Conservation (phyloP, 2,888 invertebrate genomes). For the Dryobotodes eremita region DNA sequence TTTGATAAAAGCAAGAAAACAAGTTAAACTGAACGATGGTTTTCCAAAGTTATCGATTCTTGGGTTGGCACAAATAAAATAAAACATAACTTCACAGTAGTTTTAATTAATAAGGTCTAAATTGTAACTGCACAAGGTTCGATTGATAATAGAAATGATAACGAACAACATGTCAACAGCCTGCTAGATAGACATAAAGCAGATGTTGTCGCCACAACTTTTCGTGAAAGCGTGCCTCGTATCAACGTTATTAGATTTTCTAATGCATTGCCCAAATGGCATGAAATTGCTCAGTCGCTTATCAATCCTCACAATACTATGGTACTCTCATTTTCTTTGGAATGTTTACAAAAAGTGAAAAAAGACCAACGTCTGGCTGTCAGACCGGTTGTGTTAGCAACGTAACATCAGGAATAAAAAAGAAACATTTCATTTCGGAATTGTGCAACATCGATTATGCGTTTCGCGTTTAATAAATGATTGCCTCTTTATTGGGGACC, state of each 20-base stretch:
- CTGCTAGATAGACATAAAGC: slow-evolving; percentile 13
- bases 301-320: slow-evolving; percentile 72
- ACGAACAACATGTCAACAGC: slow-evolving; percentile 7
- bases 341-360: slow-evolving; percentile 73
- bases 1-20: background rate
- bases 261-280: slow-evolving; percentile 74
- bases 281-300: slow-evolving; percentile 76
- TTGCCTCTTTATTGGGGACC: slow-evolving; percentile 55
- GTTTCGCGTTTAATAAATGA: slow-evolving; percentile 64
- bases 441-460: slow-evolving; percentile 73
- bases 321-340: slow-evolving; percentile 79
- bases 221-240: slow-evolving; percentile 76
- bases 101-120: background rate
- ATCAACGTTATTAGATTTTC: slow-evolving; percentile 70
- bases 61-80: slow-evolving; percentile 1
- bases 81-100: background rate
- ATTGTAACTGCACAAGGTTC: background rate
- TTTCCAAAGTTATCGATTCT: background rate
- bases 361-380: slow-evolving; percentile 50
- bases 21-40: background rate
- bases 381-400: slow-evolving; percentile 68
- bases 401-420: slow-evolving; percentile 69
- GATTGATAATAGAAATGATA: background rate
- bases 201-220: slow-evolving; percentile 57
- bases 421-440: slow-evolving; percentile 70